A percentile compares a stretch with the other conserved stretches of the same genome.
Evolutionary conservation across 2,888 invertebrate species (phyloP).

Genomic region (Sympetrum striolatum): DNA sequence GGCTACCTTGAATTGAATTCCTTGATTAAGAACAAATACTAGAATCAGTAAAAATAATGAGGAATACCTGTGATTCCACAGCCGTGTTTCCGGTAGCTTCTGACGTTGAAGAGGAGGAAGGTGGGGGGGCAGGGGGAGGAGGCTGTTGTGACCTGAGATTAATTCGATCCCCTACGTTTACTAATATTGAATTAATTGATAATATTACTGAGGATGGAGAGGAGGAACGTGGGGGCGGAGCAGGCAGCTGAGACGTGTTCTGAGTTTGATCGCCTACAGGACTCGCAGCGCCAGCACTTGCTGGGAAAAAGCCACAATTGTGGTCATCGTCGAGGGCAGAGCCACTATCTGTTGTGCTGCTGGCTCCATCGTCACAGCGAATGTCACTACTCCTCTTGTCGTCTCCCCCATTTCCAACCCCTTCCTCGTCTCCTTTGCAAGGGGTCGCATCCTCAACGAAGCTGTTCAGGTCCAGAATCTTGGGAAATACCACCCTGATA

Average conservation of each 20-base stretch:
- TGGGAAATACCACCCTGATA: conserved; percentile 80
- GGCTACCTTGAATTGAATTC: too few relatives aligned
- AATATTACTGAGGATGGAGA: neutral
- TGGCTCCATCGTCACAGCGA: conserved; percentile 63
- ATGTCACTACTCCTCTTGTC: conserved; percentile 52
- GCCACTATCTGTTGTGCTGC: conserved; percentile 73
- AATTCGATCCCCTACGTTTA: neutral
- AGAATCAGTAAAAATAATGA: too few relatives aligned
- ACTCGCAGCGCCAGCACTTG: neutral
- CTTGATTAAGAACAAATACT: too few relatives aligned
- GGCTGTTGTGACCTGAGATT: neutral
- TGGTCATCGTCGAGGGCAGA: conserved; percentile 72
- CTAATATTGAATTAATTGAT: too few relatives aligned
- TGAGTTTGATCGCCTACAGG: conserved; percentile 1
- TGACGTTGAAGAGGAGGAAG: neutral
- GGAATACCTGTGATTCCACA: neutral
- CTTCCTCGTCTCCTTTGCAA: conserved; percentile 53
- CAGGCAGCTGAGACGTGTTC: neutral
- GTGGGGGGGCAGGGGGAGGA: conserved; percentile 7
- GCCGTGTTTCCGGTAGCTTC: neutral
- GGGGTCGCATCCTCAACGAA: conserved; percentile 63
- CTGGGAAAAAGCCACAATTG: neutral
- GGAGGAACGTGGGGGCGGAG: neutral
- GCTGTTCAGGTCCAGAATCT: conserved; percentile 77
- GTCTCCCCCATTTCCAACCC: conserved; percentile 47